phyloP scores from a whole-genome alignment of 2,797 vertebrate species.

The Arnoldichthys spilopterus region DNA sequence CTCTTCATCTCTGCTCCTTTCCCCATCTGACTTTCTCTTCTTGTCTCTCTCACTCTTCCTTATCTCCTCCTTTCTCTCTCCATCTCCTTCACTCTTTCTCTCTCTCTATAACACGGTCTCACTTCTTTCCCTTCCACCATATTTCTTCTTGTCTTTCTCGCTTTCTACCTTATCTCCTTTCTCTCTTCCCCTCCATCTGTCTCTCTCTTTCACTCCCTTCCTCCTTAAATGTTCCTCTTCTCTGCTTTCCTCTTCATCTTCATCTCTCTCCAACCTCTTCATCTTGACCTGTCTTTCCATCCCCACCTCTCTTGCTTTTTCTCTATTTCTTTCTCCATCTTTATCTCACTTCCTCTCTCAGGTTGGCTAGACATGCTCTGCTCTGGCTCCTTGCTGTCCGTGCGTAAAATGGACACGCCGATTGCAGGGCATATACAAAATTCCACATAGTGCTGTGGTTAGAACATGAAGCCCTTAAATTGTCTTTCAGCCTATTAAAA shows the following conservation, averaged over 20 bases:
- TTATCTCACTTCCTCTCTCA: conserved; percentile 4
- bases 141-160: background rate
- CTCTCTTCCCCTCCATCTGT: conserved; percentile 42
- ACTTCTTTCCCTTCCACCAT: background rate
- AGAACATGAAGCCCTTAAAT: too few species aligned
- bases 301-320: background rate
- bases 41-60: too few species aligned
- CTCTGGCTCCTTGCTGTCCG: conserved; percentile 3
- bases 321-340: conserved; percentile 43
- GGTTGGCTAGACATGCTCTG: too few species aligned
- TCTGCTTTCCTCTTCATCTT: background rate
- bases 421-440: too few species aligned
- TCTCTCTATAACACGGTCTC: too few species aligned
- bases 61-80: background rate
- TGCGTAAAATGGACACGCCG: background rate
- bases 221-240: too few species aligned
- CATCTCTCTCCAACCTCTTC: background rate
- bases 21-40: background rate
- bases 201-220: background rate
- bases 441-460: too few species aligned
- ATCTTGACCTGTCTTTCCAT: background rate
- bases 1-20: background rate
- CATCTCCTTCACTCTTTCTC: too few species aligned
- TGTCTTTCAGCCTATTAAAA: too few species aligned
- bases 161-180: background rate